phyloP scores from a whole-genome alignment of 2,797 vertebrate genomes.

The Sparidentex hasta region DNA sequence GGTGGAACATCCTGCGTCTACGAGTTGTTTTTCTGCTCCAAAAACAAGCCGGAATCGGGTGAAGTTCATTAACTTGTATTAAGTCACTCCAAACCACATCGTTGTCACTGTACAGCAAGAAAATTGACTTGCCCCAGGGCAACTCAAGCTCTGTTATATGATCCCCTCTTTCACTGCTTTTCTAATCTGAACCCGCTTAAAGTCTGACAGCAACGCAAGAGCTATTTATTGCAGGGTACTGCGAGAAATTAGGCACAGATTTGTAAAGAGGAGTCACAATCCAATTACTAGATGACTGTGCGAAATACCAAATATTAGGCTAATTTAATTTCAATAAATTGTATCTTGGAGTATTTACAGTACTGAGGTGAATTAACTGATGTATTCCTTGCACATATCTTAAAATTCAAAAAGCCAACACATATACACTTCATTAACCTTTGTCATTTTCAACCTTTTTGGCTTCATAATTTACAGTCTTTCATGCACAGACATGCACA shows the following conservation, averaged over 20 bases:
- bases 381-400: slow-evolving; percentile 69
- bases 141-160: slow-evolving; percentile 47
- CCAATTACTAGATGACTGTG: slow-evolving; percentile 71
- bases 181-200: slow-evolving; percentile 46
- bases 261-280: slow-evolving; percentile 65
- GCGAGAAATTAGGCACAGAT: slow-evolving; percentile 58
- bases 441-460: slow-evolving; percentile 81
- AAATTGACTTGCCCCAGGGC: slow-evolving; percentile 35
- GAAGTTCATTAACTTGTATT: slow-evolving; percentile 35
- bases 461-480: slow-evolving; percentile 68
- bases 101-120: slow-evolving; percentile 15
- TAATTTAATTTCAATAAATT: slow-evolving; percentile 83
- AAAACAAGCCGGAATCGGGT: slow-evolving; percentile 13
- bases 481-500: not conserved
- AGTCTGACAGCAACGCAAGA: slow-evolving; percentile 46
- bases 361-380: slow-evolving; percentile 52
- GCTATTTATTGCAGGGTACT: slow-evolving; percentile 50
- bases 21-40: not conserved
- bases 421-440: slow-evolving; percentile 82
- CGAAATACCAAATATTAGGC: slow-evolving; percentile 64
- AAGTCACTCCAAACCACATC: slow-evolving; percentile 28
- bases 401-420: slow-evolving; percentile 60
- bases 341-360: slow-evolving; percentile 59
- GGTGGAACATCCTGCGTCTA: slow-evolving; percentile 5
- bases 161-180: slow-evolving; percentile 45